These are phyloP conservation scores for Oligia fasciuncula DNA, from an alignment of 2,888 invertebrate genomes.

Conservation along the genomic window DNA sequence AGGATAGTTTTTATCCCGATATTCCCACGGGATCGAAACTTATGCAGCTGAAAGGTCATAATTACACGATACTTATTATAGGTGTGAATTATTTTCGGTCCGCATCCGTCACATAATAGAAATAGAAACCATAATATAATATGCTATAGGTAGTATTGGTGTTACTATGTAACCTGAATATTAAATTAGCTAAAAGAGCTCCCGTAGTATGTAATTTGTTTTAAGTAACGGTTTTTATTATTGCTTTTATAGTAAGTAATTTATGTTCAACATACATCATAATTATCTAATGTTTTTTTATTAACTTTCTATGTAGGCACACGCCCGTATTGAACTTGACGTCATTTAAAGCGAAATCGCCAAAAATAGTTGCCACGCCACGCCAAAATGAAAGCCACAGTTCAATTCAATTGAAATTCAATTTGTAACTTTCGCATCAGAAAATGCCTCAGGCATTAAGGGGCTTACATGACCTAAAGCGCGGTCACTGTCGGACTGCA, in stretches of 20 bases:
- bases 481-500: too few species aligned
- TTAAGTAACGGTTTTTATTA: neutral
- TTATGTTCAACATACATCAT: neutral
- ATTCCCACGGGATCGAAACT: too few species aligned
- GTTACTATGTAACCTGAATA: constrained; percentile 44
- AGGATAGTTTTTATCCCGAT: too few species aligned
- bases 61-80: neutral
- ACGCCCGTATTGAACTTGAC: constrained; percentile 5
- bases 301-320: constrained; percentile 14
- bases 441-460: too few species aligned
- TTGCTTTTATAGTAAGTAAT: neutral
- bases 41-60: too few species aligned
- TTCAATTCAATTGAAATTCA: neutral
- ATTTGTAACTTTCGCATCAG: too few species aligned
- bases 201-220: neutral
- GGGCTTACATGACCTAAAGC: too few species aligned
- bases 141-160: neutral
- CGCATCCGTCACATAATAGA: constrained; percentile 5
- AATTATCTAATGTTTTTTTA: neutral
- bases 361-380: neutral
- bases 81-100: neutral
- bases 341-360: neutral
- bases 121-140: constrained; percentile 11
- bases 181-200: constrained; percentile 39
- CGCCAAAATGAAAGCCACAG: too few species aligned